Percentiles rank a stretch among this genome's conserved stretches.
These are phyloP conservation scores for Eupeodes latifasciatus DNA, from an alignment of 2,888 invertebrate genomes.

Conservation along the genomic window DNA sequence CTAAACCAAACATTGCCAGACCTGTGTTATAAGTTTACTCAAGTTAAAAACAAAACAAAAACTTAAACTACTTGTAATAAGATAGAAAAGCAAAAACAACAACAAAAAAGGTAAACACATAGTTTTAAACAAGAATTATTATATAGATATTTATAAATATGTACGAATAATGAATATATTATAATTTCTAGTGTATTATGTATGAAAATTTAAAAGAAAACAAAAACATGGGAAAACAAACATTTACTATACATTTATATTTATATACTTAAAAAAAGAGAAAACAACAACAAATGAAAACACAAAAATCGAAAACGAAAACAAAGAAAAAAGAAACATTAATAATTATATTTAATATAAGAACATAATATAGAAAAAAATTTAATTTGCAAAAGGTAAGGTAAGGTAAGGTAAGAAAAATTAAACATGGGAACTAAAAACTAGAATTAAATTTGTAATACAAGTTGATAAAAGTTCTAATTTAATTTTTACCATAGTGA, in stretches of 20 bases:
- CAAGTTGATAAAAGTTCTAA: not conserved
- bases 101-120: conserved; percentile 56
- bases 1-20: conserved; percentile 88
- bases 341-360: conserved; percentile 25
- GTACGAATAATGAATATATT: conserved; percentile 1
- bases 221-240: conserved; percentile 67
- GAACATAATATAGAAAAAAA: conserved; percentile 30
- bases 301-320: not conserved
- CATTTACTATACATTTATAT: conserved; percentile 76
- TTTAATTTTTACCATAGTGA: not conserved
- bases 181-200: conserved; percentile 58
- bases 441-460: conserved; percentile 29
- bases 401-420: conserved; percentile 23
- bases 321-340: conserved; percentile 17
- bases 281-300: not conserved
- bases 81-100: not conserved
- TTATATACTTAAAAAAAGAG: conserved; percentile 62
- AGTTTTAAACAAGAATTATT: conserved; percentile 45
- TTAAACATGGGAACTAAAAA: conserved; percentile 55
- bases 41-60: conserved; percentile 27
- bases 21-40: conserved; percentile 83
- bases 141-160: conserved; percentile 2
- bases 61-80: conserved; percentile 46
- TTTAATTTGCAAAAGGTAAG: conserved; percentile 20
- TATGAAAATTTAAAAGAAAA: conserved; percentile 49